These are phyloP conservation scores for Atherinosoma microstoma DNA, from an alignment of 2,797 vertebrate genomes.

Conservation along the genomic window DNA sequence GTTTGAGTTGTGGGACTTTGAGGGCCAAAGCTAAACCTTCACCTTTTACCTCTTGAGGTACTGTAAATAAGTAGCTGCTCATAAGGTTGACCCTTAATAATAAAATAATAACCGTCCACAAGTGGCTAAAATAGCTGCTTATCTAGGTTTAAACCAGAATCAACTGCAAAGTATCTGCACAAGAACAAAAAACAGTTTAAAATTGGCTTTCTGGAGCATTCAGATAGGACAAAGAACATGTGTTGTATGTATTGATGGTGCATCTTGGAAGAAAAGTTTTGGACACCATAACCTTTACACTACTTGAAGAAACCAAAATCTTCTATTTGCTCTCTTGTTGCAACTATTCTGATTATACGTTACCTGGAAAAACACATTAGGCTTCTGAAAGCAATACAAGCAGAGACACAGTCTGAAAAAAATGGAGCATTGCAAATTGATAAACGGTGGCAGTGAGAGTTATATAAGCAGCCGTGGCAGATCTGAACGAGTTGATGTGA, in stretches of 20 bases:
- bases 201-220: slow-evolving; percentile 2
- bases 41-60: neutral
- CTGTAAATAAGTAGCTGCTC: neutral
- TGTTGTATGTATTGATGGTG: slow-evolving; percentile 3
- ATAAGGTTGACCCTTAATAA: neutral
- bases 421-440: slow-evolving; percentile 50
- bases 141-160: slow-evolving; percentile 1
- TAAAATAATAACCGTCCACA: slow-evolving; percentile 2
- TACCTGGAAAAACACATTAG: slow-evolving; percentile 16
- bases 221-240: slow-evolving; percentile 3
- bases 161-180: neutral
- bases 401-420: slow-evolving; percentile 3
- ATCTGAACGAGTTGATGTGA: slow-evolving; percentile 60
- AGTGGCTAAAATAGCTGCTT: neutral
- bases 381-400: slow-evolving; percentile 18
- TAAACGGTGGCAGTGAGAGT: slow-evolving; percentile 45
- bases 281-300: slow-evolving; percentile 1
- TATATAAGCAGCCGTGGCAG: slow-evolving; percentile 51
- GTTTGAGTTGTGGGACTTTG: neutral
- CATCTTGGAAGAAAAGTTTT: slow-evolving; percentile 5
- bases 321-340: slow-evolving; percentile 15
- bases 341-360: slow-evolving; percentile 17
- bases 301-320: slow-evolving; percentile 15
- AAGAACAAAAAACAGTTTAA: neutral
- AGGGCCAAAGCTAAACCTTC: neutral